Base-by-base conservation (phyloP, 2,797 vertebrate genomes). In the Enteromius thamalakanensis region DNA sequence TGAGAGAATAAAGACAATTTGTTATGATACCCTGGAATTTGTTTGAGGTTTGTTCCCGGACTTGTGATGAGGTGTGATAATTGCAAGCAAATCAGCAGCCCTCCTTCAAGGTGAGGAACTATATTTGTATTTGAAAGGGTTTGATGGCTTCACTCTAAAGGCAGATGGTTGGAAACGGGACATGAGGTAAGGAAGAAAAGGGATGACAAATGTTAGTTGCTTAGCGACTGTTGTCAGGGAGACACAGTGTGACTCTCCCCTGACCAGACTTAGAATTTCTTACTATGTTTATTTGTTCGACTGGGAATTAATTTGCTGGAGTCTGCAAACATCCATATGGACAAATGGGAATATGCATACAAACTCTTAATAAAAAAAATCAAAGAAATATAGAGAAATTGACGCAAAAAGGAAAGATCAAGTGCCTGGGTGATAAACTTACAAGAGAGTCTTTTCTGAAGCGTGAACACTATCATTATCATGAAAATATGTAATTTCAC, bases 151-250 rank as follows among this genome's bases (percentile, higher is more conserved):
- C 89, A 90, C 88, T 90, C 89, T 91, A 79, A 88, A 85, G 84
- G 90, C 86, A 89, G 89, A 89, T 86, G 90, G 86, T 80, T 86
- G 62, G 60, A 77, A 87, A 86, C 72, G 55, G 87, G 84, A 87
- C 81, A 76, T 29, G 60, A 92, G 90, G 90, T 89, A 89, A 89
- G 89, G 89, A 90, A 87, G 89, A 92, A 86, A 92, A 79, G 85
- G 90, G 92, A 92, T 92, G 93, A 94, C 91, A 90, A 93, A 92
- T 90, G 91, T 92, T 91, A 92, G 95, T 96, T 95, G 94, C 95
- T 91, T 92, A 90, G 94, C 92, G 90, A 96, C 94, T 64, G 94
- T 95, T 91, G 95, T 94, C 95, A 94, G 86, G 94, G 95, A 94
- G 91, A 96, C 91, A 49, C 90, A 91, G 92, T 93, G 89, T 89